Percentiles rank a stretch among this genome's conserved stretches.
Evolutionary conservation across 2,888 invertebrate species (phyloP).

Genomic region (Falcaria lacertinaria): DNA sequence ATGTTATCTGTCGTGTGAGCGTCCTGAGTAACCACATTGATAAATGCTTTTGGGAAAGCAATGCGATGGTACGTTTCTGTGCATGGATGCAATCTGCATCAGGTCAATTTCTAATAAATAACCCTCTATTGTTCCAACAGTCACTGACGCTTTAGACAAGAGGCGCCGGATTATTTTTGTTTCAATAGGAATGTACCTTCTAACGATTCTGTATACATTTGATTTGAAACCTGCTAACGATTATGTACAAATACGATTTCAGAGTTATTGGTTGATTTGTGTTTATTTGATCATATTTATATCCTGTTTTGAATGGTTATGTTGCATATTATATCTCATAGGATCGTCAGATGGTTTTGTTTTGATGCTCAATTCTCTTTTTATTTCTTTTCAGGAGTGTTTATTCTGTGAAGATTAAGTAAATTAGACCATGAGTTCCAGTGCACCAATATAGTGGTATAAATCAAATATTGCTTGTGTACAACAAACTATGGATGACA

Average conservation of each 20-base stretch:
- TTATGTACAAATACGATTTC: conserved; percentile 6
- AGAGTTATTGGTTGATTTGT: too few relatives aligned
- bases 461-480: conserved; percentile 51
- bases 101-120: conserved; percentile 30
- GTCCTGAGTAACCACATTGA: conserved; percentile 73
- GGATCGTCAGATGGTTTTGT: conserved; percentile 20
- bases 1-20: conserved; percentile 80
- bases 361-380: conserved; percentile 32
- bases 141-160: conserved; percentile 68
- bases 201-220: conserved; percentile 15
- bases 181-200: conserved; percentile 3
- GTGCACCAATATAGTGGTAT: conserved; percentile 59
- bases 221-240: conserved; percentile 12
- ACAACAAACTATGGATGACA: conserved; percentile 75
- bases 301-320: not conserved
- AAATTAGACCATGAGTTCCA: conserved; percentile 49
- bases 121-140: conserved; percentile 57
- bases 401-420: conserved; percentile 46
- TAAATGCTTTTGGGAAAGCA: conserved; percentile 60
- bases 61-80: conserved; percentile 70
- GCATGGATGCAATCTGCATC: conserved; percentile 25
- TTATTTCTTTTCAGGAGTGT: conserved; percentile 69
- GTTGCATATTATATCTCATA: not conserved
- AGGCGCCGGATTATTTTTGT: conserved; percentile 68
- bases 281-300: too few relatives aligned